These are phyloP conservation scores for Rhincodon typus DNA, from an alignment of 2,797 vertebrate genomes.

Conservation along the genomic window DNA sequence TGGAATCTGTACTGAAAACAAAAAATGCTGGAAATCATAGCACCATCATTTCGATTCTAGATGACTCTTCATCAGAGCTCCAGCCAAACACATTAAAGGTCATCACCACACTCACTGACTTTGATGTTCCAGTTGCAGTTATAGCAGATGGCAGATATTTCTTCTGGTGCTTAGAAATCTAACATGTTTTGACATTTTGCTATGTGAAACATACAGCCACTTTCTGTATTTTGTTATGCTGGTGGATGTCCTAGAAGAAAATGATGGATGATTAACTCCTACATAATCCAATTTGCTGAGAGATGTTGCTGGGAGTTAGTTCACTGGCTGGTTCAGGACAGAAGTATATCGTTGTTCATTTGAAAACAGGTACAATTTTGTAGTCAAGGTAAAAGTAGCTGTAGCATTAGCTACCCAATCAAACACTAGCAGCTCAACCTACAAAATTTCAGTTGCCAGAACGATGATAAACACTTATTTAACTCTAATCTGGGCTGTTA, in stretches of 20 bases:
- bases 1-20: no score
- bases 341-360: background rate
- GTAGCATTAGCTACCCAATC: background rate
- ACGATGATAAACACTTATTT: background rate
- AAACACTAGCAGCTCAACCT: background rate
- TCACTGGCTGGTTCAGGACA: background rate
- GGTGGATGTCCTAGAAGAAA: background rate
- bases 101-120: background rate
- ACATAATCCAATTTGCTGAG: background rate
- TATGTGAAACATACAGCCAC: background rate
- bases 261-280: background rate
- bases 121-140: background rate
- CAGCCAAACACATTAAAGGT: background rate
- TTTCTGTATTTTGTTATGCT: background rate
- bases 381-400: background rate
- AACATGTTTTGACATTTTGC: background rate
- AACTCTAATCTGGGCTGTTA: background rate
- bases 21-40: no score
- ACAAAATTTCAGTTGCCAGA: background rate
- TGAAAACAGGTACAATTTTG: background rate
- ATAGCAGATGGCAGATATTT: background rate
- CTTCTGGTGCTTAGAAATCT: background rate
- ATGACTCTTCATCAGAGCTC: no score
- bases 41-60: no score
- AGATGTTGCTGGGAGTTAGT: background rate